phyloP scores from a whole-genome alignment of 2,797 vertebrate genomes.

The Gymnothorax javanicus region DNA sequence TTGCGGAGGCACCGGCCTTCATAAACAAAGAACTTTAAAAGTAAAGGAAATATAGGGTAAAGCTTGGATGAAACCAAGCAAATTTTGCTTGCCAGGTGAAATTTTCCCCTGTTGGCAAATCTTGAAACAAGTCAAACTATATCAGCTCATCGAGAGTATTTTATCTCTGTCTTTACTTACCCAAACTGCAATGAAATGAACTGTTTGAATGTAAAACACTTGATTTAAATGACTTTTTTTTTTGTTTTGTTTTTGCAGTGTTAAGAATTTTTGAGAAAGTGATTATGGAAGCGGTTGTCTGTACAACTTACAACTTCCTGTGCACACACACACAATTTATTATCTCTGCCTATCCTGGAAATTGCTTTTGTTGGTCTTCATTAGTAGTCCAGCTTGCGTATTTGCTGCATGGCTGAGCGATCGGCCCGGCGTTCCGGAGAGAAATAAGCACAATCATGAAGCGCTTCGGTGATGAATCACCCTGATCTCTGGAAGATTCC shows the following conservation, averaged over 20 bases:
- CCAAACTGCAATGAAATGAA: no score
- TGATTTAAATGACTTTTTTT: no score
- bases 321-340: not conserved
- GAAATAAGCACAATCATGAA: constrained; percentile 61
- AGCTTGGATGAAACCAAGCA: no score
- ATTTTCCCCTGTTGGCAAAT: no score
- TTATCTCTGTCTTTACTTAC: no score
- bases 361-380: not conserved
- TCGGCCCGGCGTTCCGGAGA: not conserved
- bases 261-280: not conserved
- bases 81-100: no score
- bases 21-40: not conserved
- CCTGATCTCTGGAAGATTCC: constrained; percentile 63
- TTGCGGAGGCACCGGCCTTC: not conserved
- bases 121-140: no score
- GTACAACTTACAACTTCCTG: not conserved
- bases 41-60: no score
- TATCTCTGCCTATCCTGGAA: not conserved
- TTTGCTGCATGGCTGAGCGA: not conserved
- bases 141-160: no score
- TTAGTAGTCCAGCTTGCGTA: not conserved
- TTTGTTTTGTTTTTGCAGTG: no score
- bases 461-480: constrained; percentile 74
- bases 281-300: not conserved
- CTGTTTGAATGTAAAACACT: no score